phyloP scores from a whole-genome alignment of 2,888 invertebrate species.

The Perizoma affinitatum region DNA sequence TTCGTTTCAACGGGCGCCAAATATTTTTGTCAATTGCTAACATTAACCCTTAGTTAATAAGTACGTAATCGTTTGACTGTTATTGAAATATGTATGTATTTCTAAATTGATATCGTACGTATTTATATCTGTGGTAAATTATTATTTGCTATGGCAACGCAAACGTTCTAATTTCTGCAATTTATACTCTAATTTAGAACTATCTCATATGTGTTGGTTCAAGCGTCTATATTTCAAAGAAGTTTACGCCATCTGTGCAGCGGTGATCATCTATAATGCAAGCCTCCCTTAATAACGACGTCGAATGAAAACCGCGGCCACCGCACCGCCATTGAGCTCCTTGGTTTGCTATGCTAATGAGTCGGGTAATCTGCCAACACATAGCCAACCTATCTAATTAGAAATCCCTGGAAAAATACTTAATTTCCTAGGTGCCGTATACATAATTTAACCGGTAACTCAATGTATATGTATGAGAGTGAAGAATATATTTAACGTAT shows the following conservation, averaged over 20 bases:
- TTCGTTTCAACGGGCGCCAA: slow-evolving; percentile 18
- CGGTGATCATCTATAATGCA: slow-evolving; percentile 54
- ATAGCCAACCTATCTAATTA: slow-evolving; percentile 52
- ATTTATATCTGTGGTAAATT: neutral
- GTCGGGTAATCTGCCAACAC: slow-evolving; percentile 62
- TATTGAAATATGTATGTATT: too few relatives aligned
- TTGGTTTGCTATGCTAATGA: slow-evolving; percentile 71
- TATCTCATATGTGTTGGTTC: slow-evolving; percentile 8
- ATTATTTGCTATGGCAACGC: slow-evolving; percentile 6
- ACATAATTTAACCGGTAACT: slow-evolving; percentile 34
- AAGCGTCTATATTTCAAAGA: slow-evolving; percentile 40
- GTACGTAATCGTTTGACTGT: slow-evolving; percentile 16
- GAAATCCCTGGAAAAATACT: slow-evolving; percentile 49
- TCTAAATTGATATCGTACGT: too few relatives aligned
- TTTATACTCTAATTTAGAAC: slow-evolving; percentile 25
- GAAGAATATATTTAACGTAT: slow-evolving; percentile 2
- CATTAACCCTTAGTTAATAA: slow-evolving; percentile 23
- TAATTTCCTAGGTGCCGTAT: slow-evolving; percentile 35
- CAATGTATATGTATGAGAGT: slow-evolving; percentile 12
- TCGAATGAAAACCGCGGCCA: slow-evolving; percentile 56
- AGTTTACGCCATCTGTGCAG: slow-evolving; percentile 45
- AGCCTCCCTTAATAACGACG: slow-evolving; percentile 52
- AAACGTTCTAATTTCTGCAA: slow-evolving; percentile 16
- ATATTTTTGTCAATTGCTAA: slow-evolving; percentile 18
- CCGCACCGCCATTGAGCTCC: slow-evolving; percentile 52